Base-by-base conservation (phyloP, 2,888 invertebrate genomes). In the Drosophila pegasa region DNA sequence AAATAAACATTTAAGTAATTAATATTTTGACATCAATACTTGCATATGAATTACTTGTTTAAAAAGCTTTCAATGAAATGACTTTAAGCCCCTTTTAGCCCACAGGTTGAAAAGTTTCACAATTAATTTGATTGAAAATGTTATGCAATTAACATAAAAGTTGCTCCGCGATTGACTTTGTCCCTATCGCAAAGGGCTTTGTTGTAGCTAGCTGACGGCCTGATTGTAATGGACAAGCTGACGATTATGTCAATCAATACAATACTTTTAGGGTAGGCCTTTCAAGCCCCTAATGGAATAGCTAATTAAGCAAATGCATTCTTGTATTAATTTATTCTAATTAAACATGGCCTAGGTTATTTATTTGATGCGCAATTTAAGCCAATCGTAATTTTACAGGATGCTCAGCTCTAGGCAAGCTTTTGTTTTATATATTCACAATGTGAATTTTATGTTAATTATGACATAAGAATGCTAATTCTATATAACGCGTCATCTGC, bases 81-180 rank as follows among this genome's bases (percentile, higher is more conserved):
- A n/a, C 8, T 7, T 52, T 43, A 58, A 64, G 59, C 9, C 51
- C 16, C 31, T 18, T 20, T 47, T 38, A 9, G 18, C 12, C 6
- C 18, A 16, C 16, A 41, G 50, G 27, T 22, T 61, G 43, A 51
- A 54, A 74, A 60, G 64, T 62, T 68, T 43, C 40, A 52, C 64
- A 78, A 87, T 82, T 84, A 81, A 72, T 61, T 78, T 78, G 71
- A 85, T 84, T 81, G 71, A 75, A 82, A 75, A 70, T 68, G 45
- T 68, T 66, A 60, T 58, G 66, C 57, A 78, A 75, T 87, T 78
- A 72, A 27, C 68, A 71, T 74, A 61, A 70, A 86, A 70, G 47
- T 41, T 60, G 50, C 41, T 43, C 27, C 55, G 18, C 38, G n/a
- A 40, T 27, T 33, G 12, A 18, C 16, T 38, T 54, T 54, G 16